Evolutionary conservation across 37 sponge, comb jelly and placozoan genomes (phyloP), one percentile per base, ranked within the genome.

Genomic region (Mnemiopsis leidyi): DNA sequence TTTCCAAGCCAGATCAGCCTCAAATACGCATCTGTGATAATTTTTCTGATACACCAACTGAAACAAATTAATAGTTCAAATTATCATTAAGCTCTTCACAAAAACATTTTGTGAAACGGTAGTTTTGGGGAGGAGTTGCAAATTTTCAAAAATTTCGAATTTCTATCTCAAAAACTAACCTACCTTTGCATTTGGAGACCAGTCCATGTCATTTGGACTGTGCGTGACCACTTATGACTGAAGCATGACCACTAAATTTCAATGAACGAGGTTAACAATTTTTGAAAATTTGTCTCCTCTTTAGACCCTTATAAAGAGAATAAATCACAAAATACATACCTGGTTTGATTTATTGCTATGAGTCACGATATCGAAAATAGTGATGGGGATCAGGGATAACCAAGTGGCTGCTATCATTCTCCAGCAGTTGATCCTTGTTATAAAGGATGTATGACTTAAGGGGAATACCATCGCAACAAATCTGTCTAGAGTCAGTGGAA

Each of bases 21-120:
- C 37, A 7, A 82, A 35, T 30, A 82, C 82, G 32, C 82, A 82
- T 82, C 82, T 82, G 82, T 82, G 82, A 36, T 82, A 82, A 1
- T 13, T 34, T 23, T 13, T 82, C 36, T 71, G 82, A 34, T 36
- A 82, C 3, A 34, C 5, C 23, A 82, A 5, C 82, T 82, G 82
- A 71, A 71, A 71, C n/a, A 48, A 13, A 48, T 48, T 48, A 48
- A 18, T 48, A 13, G 13, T 48, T 48, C n/a, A n/a, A n/a, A n/a
- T n/a, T n/a, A n/a, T n/a, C n/a, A n/a, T n/a, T n/a, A n/a, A n/a
- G n/a, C n/a, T n/a, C n/a, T n/a, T n/a, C n/a, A n/a, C n/a, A n/a
- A n/a, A n/a, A n/a, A n/a, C n/a, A n/a, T n/a, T n/a, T n/a, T n/a
- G n/a, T n/a, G n/a, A n/a, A n/a, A n/a, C n/a, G n/a, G n/a, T n/a